Base-by-base conservation (phyloP, 2,113 vertebrate species). In the Eidolon helvum region DNA sequence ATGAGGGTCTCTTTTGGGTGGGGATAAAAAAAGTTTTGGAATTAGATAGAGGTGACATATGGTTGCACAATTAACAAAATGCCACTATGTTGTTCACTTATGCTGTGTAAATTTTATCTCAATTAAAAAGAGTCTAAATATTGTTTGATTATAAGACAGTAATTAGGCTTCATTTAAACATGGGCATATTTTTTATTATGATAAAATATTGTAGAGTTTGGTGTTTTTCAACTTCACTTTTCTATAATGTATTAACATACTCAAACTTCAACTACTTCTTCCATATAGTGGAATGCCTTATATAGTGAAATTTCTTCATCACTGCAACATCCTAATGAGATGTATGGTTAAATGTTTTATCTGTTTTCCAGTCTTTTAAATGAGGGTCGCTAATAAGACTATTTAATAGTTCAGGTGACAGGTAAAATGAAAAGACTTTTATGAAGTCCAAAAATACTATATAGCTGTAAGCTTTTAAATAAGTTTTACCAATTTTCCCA, bases 341-440 rank as follows among this genome's bases (percentile, higher is more conserved):
- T 90, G 16, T 69, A 66, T 10, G 65, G 16, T 87, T 95, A 87
- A 90, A 95, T 68, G 12, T 79, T 90, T 80, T n/a, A 77, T 53
- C 24, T 83, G 45, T 80, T 93, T 84, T 85, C 88, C 93, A 94
- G 85, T 96, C 48, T 43, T 95, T 61, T 90, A 96, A 96, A 72
- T 82, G 48, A 68, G 26, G 15, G 38, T 75, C 30, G 28, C 71
- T 87, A 45, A 72, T 28, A 91, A 77, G 55, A 84, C 35, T 82
- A 15, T 8, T 74, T 48, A 86, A 90, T 38, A 77, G 35, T 65
- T 78, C 21, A 71, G 59, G 61, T 55, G 45, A 90, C 26, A 87
- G 11, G 55, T 95, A 90, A 86, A 94, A 68, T 75, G 75, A 86
- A 57, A 85, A 61, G 11, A 77, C 9, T 22, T 71, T 57, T 24